Percentiles rank a stretch among this genome's conserved stretches.
These are phyloP conservation scores for Gymnocephalus cernua DNA, from an alignment of 2,113 vertebrate species.

Conservation along the genomic window DNA sequence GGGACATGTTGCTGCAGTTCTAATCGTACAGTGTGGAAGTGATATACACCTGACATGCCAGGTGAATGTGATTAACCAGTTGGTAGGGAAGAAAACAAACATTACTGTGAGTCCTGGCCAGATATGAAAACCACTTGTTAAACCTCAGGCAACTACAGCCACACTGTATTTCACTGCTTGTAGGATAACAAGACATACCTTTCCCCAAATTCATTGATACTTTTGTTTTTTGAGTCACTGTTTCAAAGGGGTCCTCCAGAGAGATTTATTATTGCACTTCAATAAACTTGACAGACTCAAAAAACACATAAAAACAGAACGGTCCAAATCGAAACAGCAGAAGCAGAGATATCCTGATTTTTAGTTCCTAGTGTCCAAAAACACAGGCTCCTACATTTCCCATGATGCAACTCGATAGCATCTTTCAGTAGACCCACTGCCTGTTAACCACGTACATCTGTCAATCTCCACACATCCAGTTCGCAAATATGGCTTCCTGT, in stretches of 20 bases:
- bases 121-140: constrained; percentile 27
- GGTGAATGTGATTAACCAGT: constrained; percentile 50
- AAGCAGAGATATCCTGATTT: background rate
- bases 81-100: constrained; percentile 38
- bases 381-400: background rate
- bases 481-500: background rate
- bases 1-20: constrained; percentile 18
- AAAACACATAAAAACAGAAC: background rate
- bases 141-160: constrained; percentile 24
- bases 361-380: background rate
- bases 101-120: constrained; percentile 13
- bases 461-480: background rate
- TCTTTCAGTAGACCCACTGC: background rate
- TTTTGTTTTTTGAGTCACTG: background rate
- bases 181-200: background rate
- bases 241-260: background rate
- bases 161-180: background rate
- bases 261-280: background rate
- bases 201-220: background rate
- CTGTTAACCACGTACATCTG: background rate
- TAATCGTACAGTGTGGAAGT: constrained; percentile 30
- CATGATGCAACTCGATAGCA: background rate
- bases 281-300: too few relatives aligned
- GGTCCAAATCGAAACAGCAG: background rate
- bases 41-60: constrained; percentile 58